Evolutionary conservation across 2,113 vertebrate genomes (phyloP).

Genomic region (Athene cunicularia): DNA sequence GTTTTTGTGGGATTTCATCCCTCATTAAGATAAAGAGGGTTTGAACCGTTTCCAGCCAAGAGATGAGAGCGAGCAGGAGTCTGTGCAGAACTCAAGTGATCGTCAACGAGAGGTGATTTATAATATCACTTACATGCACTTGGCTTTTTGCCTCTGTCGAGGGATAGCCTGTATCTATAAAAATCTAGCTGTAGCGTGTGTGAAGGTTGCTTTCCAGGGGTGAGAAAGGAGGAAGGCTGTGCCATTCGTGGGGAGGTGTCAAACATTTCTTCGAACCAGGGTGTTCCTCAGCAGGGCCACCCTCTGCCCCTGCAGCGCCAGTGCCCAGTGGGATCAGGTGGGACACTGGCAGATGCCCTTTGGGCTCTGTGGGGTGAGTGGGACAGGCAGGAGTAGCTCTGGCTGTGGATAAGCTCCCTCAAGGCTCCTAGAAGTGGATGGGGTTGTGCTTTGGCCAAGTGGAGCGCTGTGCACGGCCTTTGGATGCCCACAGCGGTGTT

Average conservation of each 20-base stretch:
- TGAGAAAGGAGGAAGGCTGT: not conserved
- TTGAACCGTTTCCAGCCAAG: conserved; percentile 61
- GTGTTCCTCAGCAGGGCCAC: not conserved
- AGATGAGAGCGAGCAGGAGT: conserved; percentile 27
- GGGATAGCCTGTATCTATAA: conserved; percentile 53
- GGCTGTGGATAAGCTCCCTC: not conserved
- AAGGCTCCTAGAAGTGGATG: not conserved
- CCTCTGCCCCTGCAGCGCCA: not conserved
- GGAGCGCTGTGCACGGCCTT: not conserved
- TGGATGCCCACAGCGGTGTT: fast-evolving
- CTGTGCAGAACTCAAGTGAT: conserved; percentile 57
- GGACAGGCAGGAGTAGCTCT: not conserved
- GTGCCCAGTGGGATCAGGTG: not conserved
- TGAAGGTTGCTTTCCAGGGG: not conserved
- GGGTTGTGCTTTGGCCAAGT: not conserved
- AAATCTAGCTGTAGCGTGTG: not conserved
- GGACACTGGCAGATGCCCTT: not conserved
- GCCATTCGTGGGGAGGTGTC: not conserved
- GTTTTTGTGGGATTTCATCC: conserved; percentile 53
- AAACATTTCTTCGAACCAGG: fast-evolving
- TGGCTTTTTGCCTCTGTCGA: conserved; percentile 49
- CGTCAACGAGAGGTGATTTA: conserved; percentile 61
- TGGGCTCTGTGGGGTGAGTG: not conserved
- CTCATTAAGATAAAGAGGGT: conserved; percentile 65
- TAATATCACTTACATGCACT: conserved; percentile 55